Evolutionary conservation across 2,113 vertebrate genomes (phyloP).

Genomic region (Corydoras sp.): DNA sequence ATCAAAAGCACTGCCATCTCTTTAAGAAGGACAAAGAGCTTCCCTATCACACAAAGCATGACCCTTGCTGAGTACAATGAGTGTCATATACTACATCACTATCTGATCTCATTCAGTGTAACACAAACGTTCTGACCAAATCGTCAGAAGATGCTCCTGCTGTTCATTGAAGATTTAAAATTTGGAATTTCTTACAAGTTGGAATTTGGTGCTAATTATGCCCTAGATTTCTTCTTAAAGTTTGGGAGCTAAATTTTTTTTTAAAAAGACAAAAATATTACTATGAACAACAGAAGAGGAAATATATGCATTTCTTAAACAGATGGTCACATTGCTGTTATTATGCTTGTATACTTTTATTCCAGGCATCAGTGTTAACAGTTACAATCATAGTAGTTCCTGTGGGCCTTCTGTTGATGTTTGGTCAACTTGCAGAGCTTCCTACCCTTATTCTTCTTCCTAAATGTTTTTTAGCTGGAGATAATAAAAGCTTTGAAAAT

Average conservation of each 20-base stretch:
- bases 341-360: too few relatives aligned
- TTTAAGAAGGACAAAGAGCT: constrained; percentile 39
- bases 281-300: too few relatives aligned
- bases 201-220: too few relatives aligned
- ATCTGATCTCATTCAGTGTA: constrained; percentile 13
- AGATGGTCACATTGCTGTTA: too few relatives aligned
- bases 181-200: too few relatives aligned
- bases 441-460: constrained; percentile 10
- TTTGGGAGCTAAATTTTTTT: too few relatives aligned
- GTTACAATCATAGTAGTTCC: constrained; percentile 8
- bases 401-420: constrained; percentile 16
- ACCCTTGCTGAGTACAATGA: constrained; percentile 25
- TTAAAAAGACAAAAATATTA: too few relatives aligned
- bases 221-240: too few relatives aligned
- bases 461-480: constrained; percentile 8
- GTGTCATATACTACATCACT: constrained; percentile 23
- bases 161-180: too few relatives aligned
- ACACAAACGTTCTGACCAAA: neutral
- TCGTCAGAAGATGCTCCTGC: too few relatives aligned
- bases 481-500: constrained; percentile 14
- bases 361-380: too few relatives aligned
- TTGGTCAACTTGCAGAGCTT: constrained; percentile 23
- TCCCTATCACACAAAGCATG: constrained; percentile 11
- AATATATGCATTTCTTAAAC: too few relatives aligned
- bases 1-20: constrained; percentile 50